Base-by-base conservation (phyloP, 2,113 vertebrate species). In the Passerina amoena region DNA sequence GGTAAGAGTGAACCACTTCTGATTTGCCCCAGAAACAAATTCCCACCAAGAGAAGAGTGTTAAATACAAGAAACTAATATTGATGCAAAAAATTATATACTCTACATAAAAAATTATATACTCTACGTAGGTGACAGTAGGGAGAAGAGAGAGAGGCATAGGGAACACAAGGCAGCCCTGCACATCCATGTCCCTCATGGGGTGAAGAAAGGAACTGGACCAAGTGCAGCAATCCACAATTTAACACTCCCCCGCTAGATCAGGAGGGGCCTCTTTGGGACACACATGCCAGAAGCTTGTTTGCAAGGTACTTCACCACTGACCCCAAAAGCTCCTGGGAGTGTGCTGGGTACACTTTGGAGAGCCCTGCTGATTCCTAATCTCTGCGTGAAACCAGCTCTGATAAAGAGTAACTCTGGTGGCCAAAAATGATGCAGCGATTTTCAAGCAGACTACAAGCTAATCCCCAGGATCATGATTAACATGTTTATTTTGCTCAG, bases 391-490 rank as follows among this genome's bases (percentile, higher is more conserved):
- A 93, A 95, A 90, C 54, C 28, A 0, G 42, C 63, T 87, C 59
- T 70, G 89, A 93, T 92, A 95, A 93, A 92, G 54, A 95, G 16
- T 19, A 87, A 33, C 42, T 73, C 59, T 66, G 42, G 50, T 92
- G 64, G 84, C 93, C 93, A 96, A 96, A 94, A 94, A 82, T 44
- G 21, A 66, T n/a, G 54, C 31, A 76, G 38, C 0, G 7, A 79
- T 96, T 90, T 91, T 91, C 64, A 47, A 73, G 81, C 85, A 59
- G 54, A 54, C 66, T 82, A 63, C 59, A 73, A 66, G 47, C 45
- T 93, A 95, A 96, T 97, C 93, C 92, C 40, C 7, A 12, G 65
- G 80, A 94, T 96, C 93, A 94, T 77, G 82, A 95, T 91, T 89
- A 95, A 87, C 78, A 57, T 94, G 87, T 95, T 94, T 96, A 82